Percentiles rank a stretch among this genome's conserved stretches.
Evolutionary conservation across 2,888 invertebrate genomes (phyloP).

Genomic region (Drosophila testacea): DNA sequence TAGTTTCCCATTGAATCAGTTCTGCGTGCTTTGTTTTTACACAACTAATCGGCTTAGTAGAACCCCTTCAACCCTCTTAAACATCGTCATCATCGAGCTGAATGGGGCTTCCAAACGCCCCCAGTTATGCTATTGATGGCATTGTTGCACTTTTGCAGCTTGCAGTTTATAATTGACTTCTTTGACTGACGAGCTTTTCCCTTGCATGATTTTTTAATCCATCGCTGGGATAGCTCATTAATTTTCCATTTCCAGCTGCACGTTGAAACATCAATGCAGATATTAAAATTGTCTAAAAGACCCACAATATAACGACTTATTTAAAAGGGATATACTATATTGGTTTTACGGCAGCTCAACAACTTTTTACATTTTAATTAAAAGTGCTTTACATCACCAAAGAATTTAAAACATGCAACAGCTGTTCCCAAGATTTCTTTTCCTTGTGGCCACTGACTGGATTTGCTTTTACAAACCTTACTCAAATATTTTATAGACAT

Average conservation of each 20-base stretch:
- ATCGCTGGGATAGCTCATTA: background rate
- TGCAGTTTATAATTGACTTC: slow-evolving; percentile 47
- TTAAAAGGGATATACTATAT: slow-evolving; percentile 14
- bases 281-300: background rate
- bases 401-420: slow-evolving; percentile 22
- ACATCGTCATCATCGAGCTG: background rate
- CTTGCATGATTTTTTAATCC: slow-evolving; percentile 50
- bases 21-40: slow-evolving; percentile 59
- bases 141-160: slow-evolving; percentile 18
- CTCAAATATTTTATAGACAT: background rate
- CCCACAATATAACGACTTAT: background rate
- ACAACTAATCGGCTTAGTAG: slow-evolving; percentile 69
- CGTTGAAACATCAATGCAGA: background rate
- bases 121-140: background rate
- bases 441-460: background rate
- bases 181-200: slow-evolving; percentile 38
- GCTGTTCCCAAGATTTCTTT: slow-evolving; percentile 10
- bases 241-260: background rate
- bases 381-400: slow-evolving; percentile 40
- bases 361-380: slow-evolving; percentile 46
- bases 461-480: slow-evolving; percentile 9
- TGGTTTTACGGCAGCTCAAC: slow-evolving; percentile 36
- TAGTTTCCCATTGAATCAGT: slow-evolving; percentile 23
- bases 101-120: background rate
- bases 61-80: background rate